Evolutionary conservation across 2,888 invertebrate species (phyloP), one percentile per base, ranked within the genome.

Genomic region (Drosophila nr. medialis): DNA sequence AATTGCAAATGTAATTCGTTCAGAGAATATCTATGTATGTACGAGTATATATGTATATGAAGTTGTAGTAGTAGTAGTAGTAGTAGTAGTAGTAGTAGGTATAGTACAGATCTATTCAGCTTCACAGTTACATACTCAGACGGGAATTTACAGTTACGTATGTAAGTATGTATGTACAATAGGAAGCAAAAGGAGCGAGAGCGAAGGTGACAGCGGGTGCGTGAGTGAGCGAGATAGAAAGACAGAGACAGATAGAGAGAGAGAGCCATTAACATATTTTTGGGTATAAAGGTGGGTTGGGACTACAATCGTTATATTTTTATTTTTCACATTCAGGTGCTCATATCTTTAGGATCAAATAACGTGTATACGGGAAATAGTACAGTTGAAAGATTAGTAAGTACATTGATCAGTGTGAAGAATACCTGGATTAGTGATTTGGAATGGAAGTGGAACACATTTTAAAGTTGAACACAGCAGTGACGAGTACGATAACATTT

Each of bases 401-500:
- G 30, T 54, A 48, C 45, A 34, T 48, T 36, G 11, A 45, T 29
- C 21, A 6, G 21, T 30, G 42, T 7, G 18, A 21, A 29, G 18
- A 36, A 21, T 69, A 54, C 53, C 45, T 62, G 48, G 49, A 70
- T 34, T 36, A 49, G 71, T 51, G 56, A 56, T 60, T 62, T 54
- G 45, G 40, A 30, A 38, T 60, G 55, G 42, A 48, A 51, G 51
- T 24, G 45, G 40, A 40, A 59, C 30, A 45, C 61, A 64, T 27
- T 38, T 71, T 30, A n/a, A 67, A 29, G 29, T 51, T 42, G 61
- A 62, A 75, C 56, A 77, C 58, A 75, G 56, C 58, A 71, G 30
- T 67, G 58, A 67, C 62, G 60, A 65, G 59, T 72, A 72, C 69
- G 67, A 56, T 63, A 64, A 86, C 77, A 80, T 65, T 88, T 64